These are phyloP conservation scores for Argya squamiceps DNA, from an alignment of 2,797 vertebrate genomes.

Conservation along the genomic window DNA sequence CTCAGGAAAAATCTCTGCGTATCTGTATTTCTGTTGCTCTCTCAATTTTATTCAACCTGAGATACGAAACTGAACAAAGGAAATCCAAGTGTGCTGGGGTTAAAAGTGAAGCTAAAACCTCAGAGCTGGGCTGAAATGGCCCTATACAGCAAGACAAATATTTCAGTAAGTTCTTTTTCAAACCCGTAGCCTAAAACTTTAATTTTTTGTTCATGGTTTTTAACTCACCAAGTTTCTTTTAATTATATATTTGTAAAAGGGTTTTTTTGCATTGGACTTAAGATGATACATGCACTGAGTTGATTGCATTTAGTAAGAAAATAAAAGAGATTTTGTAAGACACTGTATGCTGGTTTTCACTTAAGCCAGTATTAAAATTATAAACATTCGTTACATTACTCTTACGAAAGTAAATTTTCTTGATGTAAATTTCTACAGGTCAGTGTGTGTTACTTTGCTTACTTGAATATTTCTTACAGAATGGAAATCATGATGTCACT, in stretches of 20 bases:
- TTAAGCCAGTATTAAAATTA: not conserved
- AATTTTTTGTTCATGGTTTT: not conserved
- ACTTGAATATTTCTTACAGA: not conserved
- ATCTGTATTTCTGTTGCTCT: not conserved
- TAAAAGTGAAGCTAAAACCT: not conserved
- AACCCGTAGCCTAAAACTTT: not conserved
- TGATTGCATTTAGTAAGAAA: not conserved
- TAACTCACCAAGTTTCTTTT: not conserved
- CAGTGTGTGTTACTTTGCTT: not conserved
- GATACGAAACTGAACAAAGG: not conserved
- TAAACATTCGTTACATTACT: not conserved
- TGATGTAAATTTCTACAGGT: not conserved
- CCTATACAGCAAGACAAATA: not conserved
- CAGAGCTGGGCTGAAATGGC: not conserved
- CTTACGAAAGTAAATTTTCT: not conserved
- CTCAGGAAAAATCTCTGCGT: not conserved
- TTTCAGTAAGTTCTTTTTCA: not conserved
- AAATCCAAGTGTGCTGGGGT: not conserved
- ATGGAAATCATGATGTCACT: not conserved
- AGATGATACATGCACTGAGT: not conserved
- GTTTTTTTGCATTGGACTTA: not conserved
- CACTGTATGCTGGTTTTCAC: not conserved
- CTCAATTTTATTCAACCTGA: not conserved
- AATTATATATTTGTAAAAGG: accelerated
- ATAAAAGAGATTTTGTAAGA: not conserved